phyloP scores from a whole-genome alignment of 2,888 invertebrate species.

The Acanthoscelides obtectus region DNA sequence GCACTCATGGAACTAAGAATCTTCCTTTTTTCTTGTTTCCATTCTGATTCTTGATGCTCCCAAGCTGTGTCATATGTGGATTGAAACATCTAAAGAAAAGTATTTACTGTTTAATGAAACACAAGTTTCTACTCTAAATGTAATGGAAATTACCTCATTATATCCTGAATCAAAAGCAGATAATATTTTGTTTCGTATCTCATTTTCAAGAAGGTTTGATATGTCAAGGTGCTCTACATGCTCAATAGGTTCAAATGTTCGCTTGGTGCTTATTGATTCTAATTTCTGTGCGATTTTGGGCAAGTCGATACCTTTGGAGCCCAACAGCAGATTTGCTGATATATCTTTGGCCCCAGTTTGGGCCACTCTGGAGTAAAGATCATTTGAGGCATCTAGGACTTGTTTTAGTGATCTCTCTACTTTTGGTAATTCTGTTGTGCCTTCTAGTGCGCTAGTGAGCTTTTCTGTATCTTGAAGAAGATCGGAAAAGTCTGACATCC shows the following conservation, averaged over 20 bases:
- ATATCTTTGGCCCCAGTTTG: slow-evolving; percentile 84
- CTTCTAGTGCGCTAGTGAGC: slow-evolving; percentile 82
- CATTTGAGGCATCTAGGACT: slow-evolving; percentile 86
- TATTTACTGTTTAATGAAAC: neutral
- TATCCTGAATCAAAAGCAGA: slow-evolving; percentile 88
- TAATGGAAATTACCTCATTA: slow-evolving; percentile 56
- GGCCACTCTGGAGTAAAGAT: slow-evolving; percentile 81
- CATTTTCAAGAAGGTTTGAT: slow-evolving; percentile 84
- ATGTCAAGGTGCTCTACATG: slow-evolving; percentile 89
- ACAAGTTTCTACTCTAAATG: neutral
- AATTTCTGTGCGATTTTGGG: slow-evolving; percentile 90
- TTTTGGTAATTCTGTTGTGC: slow-evolving; percentile 75
- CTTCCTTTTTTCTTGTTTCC: slow-evolving; percentile 88
- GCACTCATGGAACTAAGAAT: slow-evolving; percentile 86
- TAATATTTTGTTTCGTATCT: slow-evolving; percentile 89
- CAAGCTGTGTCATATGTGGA: slow-evolving; percentile 63
- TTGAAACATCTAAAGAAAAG: slow-evolving; percentile 53
- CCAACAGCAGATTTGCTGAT: slow-evolving; percentile 86
- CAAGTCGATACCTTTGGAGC: slow-evolving; percentile 88
- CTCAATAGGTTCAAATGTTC: slow-evolving; percentile 85
- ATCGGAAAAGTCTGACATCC: slow-evolving; percentile 71
- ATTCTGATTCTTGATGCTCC: slow-evolving; percentile 82
- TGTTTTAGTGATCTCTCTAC: slow-evolving; percentile 88
- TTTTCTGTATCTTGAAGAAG: slow-evolving; percentile 89
- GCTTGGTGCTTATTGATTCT: slow-evolving; percentile 79